Evolutionary conservation across 2,113 vertebrate genomes (phyloP).

Genomic region (Isichthys henryi): DNA sequence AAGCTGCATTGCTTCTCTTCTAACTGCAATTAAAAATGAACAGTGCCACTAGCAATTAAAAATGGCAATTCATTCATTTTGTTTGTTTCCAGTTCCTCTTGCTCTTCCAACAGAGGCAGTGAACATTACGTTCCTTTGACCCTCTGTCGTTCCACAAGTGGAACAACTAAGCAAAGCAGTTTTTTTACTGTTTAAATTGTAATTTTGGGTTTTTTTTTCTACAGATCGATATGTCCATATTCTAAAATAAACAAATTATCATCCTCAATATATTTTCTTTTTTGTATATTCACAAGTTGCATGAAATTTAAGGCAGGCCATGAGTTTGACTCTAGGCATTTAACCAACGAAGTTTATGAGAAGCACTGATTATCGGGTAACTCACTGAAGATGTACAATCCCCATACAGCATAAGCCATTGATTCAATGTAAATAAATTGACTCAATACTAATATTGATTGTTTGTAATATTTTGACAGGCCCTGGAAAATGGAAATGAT

Average conservation of each 20-base stretch:
- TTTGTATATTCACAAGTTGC: neutral
- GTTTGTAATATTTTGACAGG: neutral
- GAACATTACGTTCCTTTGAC: neutral
- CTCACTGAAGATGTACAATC: neutral
- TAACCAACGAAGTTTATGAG: neutral
- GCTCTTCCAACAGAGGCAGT: neutral
- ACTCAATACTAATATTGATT: neutral
- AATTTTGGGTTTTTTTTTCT: neutral
- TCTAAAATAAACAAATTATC: neutral
- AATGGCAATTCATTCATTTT: neutral
- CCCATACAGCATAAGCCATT: neutral
- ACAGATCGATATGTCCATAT: neutral
- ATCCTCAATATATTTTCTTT: neutral
- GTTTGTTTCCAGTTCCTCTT: neutral
- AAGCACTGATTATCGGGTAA: neutral
- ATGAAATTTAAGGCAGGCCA: neutral
- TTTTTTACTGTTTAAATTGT: neutral
- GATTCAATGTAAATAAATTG: neutral
- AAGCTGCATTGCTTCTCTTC: neutral
- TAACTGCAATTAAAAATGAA: neutral
- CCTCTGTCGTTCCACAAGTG: neutral
- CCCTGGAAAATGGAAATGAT: neutral
- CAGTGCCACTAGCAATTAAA: neutral
- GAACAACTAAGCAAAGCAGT: neutral
- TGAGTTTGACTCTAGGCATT: neutral